A percentile compares a stretch with the other conserved stretches of the same genome.
phyloP scores from a whole-genome alignment of 2,797 vertebrate genomes.

The Sebastes itinus region DNA sequence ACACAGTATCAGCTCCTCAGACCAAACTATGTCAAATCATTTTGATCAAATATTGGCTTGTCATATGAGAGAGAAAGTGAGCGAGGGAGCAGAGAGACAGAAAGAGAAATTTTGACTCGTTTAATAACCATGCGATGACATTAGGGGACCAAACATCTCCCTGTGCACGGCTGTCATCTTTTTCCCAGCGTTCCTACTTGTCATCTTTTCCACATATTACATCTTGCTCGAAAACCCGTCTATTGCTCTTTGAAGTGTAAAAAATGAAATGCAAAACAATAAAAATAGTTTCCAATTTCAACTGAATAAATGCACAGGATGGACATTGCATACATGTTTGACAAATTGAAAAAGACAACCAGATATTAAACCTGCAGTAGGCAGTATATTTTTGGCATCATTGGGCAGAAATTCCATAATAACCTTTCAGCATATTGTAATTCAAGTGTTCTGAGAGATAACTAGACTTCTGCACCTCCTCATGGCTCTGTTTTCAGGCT shows the following conservation, averaged over 20 bases:
- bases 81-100: neutral
- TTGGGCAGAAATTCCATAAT: accelerated
- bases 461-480: no score
- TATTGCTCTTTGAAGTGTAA: neutral
- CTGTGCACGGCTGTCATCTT: neutral
- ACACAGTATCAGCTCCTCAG: neutral
- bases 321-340: neutral
- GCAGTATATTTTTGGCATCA: no score
- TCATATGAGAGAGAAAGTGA: neutral
- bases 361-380: no score
- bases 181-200: neutral
- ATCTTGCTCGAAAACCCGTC: conserved; percentile 13
- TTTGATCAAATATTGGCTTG: neutral
- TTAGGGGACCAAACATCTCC: neutral
- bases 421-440: no score
- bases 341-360: neutral
- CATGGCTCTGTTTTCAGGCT: no score
- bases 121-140: conserved; percentile 20
- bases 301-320: neutral
- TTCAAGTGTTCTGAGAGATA: no score
- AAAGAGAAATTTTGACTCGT: neutral
- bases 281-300: neutral
- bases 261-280: conserved; percentile 2
- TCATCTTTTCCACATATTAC: conserved; percentile 7
- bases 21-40: neutral